Percentiles rank a stretch among this genome's conserved stretches.
Conservation (phyloP, 2,113 vertebrate species). For the Aramus guarauna region DNA sequence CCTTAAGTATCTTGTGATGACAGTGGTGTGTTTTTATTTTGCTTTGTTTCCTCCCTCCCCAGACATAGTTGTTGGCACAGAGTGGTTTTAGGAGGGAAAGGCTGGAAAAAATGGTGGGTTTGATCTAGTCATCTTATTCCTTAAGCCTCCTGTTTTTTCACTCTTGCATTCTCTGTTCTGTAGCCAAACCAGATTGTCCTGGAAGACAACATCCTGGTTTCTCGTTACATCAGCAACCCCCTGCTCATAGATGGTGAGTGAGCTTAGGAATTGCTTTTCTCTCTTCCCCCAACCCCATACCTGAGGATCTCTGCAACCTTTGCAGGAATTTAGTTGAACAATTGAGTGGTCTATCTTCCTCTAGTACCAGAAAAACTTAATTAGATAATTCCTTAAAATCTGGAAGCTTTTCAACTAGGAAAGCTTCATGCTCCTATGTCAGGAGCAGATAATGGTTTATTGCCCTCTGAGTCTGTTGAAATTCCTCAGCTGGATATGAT, state of each 20-base stretch:
- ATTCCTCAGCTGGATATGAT: background rate
- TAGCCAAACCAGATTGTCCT: conserved; percentile 93
- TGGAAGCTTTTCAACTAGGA: background rate
- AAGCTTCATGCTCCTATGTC: background rate
- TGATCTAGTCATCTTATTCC: background rate
- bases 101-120: background rate
- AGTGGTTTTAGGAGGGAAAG: background rate
- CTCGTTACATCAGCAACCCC: conserved; percentile 92
- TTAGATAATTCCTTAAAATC: background rate
- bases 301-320: background rate
- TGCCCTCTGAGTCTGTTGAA: background rate
- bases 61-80: background rate
- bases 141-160: background rate
- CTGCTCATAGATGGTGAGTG: conserved; percentile 92
- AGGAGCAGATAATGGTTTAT: background rate
- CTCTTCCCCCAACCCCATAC: background rate
- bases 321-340: background rate
- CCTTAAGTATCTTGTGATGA: background rate
- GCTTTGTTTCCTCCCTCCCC: background rate
- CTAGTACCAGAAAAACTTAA: background rate
- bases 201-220: conserved; percentile 94
- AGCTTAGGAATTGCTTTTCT: background rate
- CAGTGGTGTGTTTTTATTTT: background rate
- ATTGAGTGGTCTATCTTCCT: background rate
- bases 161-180: conserved; percentile 49